Evolutionary conservation across 2,113 vertebrate genomes (phyloP).

Genomic region (Hemicordylus capensis): DNA sequence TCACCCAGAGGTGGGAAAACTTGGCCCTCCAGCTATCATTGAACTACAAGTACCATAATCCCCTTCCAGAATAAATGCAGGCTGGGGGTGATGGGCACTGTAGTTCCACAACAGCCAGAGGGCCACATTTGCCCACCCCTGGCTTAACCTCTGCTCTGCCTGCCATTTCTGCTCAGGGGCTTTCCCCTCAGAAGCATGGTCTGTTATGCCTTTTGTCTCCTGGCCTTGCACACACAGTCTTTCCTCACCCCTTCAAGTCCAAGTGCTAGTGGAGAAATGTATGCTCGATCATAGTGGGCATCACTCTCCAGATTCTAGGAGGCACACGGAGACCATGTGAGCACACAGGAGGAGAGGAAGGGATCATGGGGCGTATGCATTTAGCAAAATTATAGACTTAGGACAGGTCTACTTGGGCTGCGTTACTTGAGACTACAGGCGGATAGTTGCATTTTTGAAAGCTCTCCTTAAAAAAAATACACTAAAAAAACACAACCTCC

Average conservation of each 20-base stretch:
- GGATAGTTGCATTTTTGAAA: not conserved
- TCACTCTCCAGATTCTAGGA: not conserved
- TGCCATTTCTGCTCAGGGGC: not conserved
- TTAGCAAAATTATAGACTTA: not conserved
- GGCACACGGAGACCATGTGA: not conserved
- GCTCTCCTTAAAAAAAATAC: not conserved
- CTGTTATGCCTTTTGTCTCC: not conserved
- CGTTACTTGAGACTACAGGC: not conserved
- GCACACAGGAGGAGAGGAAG: not conserved
- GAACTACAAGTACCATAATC: too few species aligned
- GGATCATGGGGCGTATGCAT: not conserved
- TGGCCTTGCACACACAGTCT: not conserved
- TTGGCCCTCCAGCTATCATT: too few species aligned
- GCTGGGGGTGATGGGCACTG: too few species aligned
- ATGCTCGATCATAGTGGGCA: not conserved
- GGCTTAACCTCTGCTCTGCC: not conserved
- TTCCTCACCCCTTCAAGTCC: not conserved
- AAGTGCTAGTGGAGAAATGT: not conserved
- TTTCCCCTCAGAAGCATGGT: not conserved
- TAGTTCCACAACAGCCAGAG: too few species aligned
- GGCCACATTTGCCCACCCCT: too few species aligned
- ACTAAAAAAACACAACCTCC: too few species aligned
- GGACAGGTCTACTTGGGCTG: not conserved
- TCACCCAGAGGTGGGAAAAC: too few species aligned
- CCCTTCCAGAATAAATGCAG: too few species aligned